A percentile compares a stretch with the other conserved stretches of the same genome.
phyloP scores from a whole-genome alignment of 2,113 vertebrate genomes.

The Nesospiza acunhae region DNA sequence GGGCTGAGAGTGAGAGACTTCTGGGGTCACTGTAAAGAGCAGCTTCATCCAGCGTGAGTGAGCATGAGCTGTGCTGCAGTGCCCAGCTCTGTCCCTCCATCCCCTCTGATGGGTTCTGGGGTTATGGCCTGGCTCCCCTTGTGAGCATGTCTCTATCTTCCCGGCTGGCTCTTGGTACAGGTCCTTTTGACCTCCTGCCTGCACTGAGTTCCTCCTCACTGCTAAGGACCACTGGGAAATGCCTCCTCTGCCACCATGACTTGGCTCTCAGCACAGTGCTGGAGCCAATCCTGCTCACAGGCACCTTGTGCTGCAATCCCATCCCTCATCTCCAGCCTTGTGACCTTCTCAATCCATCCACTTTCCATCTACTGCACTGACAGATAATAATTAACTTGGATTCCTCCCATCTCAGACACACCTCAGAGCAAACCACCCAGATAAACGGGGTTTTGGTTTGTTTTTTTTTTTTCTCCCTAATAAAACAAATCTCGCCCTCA shows the following conservation, averaged over 20 bases:
- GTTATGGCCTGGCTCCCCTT: background rate
- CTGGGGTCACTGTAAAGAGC: background rate
- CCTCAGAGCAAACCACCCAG: background rate
- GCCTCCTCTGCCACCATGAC: background rate
- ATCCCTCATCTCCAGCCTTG: background rate
- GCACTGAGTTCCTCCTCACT: background rate
- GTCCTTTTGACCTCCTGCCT: background rate
- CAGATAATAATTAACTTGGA: conserved; percentile 35
- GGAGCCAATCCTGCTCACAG: rapidly evolving
- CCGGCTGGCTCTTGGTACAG: background rate
- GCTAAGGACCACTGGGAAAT: background rate
- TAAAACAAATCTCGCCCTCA: background rate
- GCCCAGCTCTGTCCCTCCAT: background rate
- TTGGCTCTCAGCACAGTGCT: background rate
- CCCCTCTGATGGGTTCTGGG: background rate
- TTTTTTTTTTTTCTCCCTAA: background rate
- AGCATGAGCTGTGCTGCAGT: background rate
- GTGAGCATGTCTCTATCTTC: rapidly evolving
- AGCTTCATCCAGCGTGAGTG: rapidly evolving
- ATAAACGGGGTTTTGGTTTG: background rate
- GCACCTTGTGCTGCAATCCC: background rate
- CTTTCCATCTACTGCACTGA: background rate
- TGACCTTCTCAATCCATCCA: background rate
- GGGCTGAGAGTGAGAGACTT: background rate
- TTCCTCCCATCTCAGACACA: background rate